A percentile compares a stretch with the other conserved stretches of the same genome.
phyloP scores from a whole-genome alignment of 2,113 vertebrate species.

The Pipa parva region DNA sequence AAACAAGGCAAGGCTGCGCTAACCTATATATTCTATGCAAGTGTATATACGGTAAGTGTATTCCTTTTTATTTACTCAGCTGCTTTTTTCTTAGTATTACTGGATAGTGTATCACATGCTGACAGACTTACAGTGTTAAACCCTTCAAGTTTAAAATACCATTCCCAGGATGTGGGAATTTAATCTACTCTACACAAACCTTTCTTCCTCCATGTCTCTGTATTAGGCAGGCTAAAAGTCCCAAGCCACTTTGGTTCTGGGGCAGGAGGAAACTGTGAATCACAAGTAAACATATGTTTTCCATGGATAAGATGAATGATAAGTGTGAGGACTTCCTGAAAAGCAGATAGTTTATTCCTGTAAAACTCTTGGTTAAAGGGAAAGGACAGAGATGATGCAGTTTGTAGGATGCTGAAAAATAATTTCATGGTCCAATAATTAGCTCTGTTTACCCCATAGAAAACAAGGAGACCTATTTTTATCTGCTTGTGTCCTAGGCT shows the following conservation, averaged over 20 bases:
- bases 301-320: constrained; percentile 11
- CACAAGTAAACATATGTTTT: constrained; percentile 31
- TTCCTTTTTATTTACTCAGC: neutral
- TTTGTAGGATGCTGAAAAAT: no score
- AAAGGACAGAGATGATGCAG: neutral
- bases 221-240: neutral
- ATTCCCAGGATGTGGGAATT: constrained; percentile 31
- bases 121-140: constrained; percentile 15
- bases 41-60: neutral
- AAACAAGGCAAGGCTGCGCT: neutral
- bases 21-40: neutral
- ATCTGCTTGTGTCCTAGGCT: no score
- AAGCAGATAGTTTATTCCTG: neutral
- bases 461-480: no score
- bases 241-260: neutral
- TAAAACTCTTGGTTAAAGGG: neutral
- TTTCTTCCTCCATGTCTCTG: constrained; percentile 2
- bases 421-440: no score
- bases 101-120: constrained; percentile 9
- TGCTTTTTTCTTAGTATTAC: neutral
- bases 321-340: constrained; percentile 12
- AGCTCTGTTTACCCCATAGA: no score
- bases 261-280: constrained; percentile 30
- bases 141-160: constrained; percentile 28
- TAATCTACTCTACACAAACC: constrained; percentile 21